Conservation (phyloP, 2,888 invertebrate genomes). For the Alloscopus bannaensis region DNA sequence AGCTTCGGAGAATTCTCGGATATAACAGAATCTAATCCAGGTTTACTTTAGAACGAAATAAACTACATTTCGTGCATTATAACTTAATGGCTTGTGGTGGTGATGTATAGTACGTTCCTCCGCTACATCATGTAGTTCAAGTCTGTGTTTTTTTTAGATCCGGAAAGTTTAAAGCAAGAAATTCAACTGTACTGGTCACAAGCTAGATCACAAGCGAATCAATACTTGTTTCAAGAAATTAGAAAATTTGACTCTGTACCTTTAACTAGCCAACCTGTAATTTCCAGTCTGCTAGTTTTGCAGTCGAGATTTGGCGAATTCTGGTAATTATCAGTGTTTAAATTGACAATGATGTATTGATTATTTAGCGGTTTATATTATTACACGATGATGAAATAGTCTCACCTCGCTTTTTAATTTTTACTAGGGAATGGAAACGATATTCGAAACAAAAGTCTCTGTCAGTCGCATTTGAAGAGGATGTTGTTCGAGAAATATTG, state of each 20-base stretch:
- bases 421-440: constrained; percentile 69
- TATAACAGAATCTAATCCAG: constrained; percentile 1
- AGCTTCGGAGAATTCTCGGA: constrained; percentile 63
- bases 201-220: constrained; percentile 27
- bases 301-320: constrained; percentile 68
- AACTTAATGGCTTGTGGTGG: background rate
- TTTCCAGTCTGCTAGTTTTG: constrained; percentile 56
- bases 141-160: background rate
- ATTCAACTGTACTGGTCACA: constrained; percentile 44
- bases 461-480: constrained; percentile 49
- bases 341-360: constrained; percentile 18
- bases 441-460: background rate
- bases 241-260: constrained; percentile 29
- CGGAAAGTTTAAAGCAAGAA: constrained; percentile 11
- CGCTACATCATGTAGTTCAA: background rate
- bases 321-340: constrained; percentile 55
- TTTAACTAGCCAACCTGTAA: constrained; percentile 62
- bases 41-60: too few species aligned
- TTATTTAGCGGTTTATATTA: constrained; percentile 4
- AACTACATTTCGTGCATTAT: background rate
- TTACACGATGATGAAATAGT: too few species aligned
- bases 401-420: constrained; percentile 12
- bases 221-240: constrained; percentile 32
- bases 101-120: too few species aligned
- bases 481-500: constrained; percentile 66